Base-by-base conservation (phyloP, 2,888 invertebrate species). In the Drosophila helvetica region DNA sequence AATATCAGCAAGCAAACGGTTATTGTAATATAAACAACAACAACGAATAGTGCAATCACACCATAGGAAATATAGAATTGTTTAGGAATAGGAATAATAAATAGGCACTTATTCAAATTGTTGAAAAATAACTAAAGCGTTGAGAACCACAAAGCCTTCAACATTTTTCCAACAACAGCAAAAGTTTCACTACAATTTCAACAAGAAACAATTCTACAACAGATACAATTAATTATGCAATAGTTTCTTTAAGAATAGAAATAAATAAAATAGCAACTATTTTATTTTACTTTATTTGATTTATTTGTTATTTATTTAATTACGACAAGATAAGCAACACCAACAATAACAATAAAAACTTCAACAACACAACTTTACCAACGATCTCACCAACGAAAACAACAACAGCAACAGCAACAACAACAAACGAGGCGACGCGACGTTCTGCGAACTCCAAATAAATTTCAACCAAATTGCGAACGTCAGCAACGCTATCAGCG, bases 401-500 rank as follows among this genome's bases (percentile, higher is more conserved):
- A 6, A 43, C 15, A 12, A 19, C 17, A 12, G 17, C 19, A 33
- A 47, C 57, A 56, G 25, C 48, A 33, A 53, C 19, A 19, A 48
- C 55, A 50, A 19, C 51, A 63, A 52, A 30, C 12, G 79, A 63
- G 63, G 66, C 66, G 65, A 66, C 69, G 66, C 12, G 5, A 33
- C 33, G 38, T 15, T 62, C 74, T 65, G 65, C 60, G 43, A 55
- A 33, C 77, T 74, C 78, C 78, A 86, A 81, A 85, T 84, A 86
- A 88, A 86, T 86, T 88, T 75, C 86, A 79, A 76, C 79, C 87
- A 86, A 83, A 85, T 84, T 88, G 87, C 82, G 82, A 87, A 80
- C 87, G 85, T 86, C 89, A 82, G 77, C 79, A 67, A 78, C 76
- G 84, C 80, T 86, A 89, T 87, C 89, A 86, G 80, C 79, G 73